A percentile compares a stretch with the other conserved stretches of the same genome.
phyloP scores from a whole-genome alignment of 2,113 vertebrate species.

The Lota lota region DNA sequence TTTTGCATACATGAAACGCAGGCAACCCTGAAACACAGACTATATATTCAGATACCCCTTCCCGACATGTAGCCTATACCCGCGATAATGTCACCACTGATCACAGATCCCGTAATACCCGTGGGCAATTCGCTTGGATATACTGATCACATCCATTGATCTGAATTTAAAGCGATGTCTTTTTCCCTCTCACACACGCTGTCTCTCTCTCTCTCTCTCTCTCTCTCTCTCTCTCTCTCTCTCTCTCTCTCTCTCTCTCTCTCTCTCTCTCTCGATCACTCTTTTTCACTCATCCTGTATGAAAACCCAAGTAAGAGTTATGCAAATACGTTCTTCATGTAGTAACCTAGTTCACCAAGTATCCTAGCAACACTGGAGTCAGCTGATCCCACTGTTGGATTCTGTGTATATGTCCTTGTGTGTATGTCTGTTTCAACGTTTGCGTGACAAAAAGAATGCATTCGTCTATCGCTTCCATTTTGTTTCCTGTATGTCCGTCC shows the following conservation, averaged over 20 bases:
- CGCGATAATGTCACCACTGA: not conserved
- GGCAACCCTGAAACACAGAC: not conserved
- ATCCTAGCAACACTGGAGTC: slow-evolving; percentile 70
- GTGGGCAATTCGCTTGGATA: not conserved
- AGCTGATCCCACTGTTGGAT: slow-evolving; percentile 30
- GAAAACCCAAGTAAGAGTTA: slow-evolving; percentile 43
- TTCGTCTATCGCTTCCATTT: too few relatives aligned
- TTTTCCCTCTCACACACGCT: not conserved
- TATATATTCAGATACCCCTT: not conserved
- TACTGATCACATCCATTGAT: slow-evolving; percentile 27
- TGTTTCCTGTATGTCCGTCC: too few relatives aligned
- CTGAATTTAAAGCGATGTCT: slow-evolving; percentile 13
- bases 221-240: not conserved
- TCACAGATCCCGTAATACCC: not conserved
- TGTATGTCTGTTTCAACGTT: not conserved
- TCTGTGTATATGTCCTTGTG: slow-evolving; percentile 11
- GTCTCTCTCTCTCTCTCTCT: too few relatives aligned
- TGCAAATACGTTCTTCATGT: slow-evolving; percentile 60
- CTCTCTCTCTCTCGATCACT: not conserved
- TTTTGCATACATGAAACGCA: slow-evolving; percentile 23
- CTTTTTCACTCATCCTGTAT: slow-evolving; percentile 1
- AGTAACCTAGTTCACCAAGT: slow-evolving; percentile 67
- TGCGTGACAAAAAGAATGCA: too few relatives aligned
- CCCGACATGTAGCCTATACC: not conserved
- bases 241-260: not conserved